These are phyloP conservation scores for Mycalesis mineus DNA, from an alignment of 2,888 invertebrate genomes.

Conservation along the genomic window DNA sequence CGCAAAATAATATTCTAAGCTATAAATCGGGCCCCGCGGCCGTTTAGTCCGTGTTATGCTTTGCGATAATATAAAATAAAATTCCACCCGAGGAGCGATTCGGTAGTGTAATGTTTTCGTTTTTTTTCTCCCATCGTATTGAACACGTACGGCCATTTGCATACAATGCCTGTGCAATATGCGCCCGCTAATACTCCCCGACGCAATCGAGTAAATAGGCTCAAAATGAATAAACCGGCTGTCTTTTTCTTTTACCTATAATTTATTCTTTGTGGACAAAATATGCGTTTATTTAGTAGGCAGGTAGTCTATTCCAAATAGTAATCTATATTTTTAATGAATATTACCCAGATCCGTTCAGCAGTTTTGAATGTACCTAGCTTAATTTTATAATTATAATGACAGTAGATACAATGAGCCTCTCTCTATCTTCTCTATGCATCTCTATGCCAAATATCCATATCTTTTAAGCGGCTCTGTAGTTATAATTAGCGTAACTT, in stretches of 20 bases:
- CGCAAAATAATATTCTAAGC: conserved; percentile 3
- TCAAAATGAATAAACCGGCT: conserved; percentile 21
- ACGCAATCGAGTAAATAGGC: conserved; percentile 29
- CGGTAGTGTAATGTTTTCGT: conserved; percentile 40
- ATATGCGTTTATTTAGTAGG: no score
- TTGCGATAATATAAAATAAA: conserved; percentile 62
- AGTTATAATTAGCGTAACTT: no score
- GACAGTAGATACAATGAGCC: no score
- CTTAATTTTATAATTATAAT: no score
- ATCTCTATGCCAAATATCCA: no score
- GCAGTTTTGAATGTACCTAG: no score
- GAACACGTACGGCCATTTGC: conserved; percentile 70
- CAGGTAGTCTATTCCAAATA: no score
- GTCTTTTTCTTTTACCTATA: conserved; percentile 2
- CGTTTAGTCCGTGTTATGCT: conserved; percentile 44
- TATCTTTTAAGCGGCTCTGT: no score
- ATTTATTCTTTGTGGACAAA: no score
- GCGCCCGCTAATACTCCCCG: conserved; percentile 54
- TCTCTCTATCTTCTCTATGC: no score
- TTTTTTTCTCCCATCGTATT: conserved; percentile 49
- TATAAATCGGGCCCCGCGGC: conserved; percentile 6
- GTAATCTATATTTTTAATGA: no score
- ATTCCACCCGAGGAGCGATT: conserved; percentile 45
- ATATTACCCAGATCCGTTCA: no score
- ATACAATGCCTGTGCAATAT: conserved; percentile 75